phyloP scores from a whole-genome alignment of 1,140 invertebrate genomes.

The Drosophila fuyamai region DNA sequence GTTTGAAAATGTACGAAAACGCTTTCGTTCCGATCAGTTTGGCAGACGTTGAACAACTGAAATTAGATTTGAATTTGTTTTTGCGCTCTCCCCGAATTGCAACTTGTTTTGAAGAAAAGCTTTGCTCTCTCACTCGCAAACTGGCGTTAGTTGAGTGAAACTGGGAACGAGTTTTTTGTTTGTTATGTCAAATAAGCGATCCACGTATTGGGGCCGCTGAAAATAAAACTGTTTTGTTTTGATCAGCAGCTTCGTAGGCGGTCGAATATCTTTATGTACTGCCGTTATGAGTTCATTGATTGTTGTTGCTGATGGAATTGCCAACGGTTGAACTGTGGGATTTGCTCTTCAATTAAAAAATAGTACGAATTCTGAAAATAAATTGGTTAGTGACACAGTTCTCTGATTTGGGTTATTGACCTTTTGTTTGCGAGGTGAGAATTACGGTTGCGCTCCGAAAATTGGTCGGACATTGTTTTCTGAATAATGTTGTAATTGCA shows the following conservation, averaged over 20 bases:
- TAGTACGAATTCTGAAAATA: slow-evolving; percentile 34
- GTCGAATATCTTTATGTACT: slow-evolving; percentile 9
- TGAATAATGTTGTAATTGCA: too few relatives aligned
- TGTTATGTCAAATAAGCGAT: slow-evolving; percentile 22
- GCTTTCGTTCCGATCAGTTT: slow-evolving; percentile 30
- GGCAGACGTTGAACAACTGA: slow-evolving; percentile 61
- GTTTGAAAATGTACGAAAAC: neutral
- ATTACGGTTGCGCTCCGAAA: too few relatives aligned
- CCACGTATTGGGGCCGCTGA: slow-evolving; percentile 30
- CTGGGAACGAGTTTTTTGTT: slow-evolving; percentile 60
- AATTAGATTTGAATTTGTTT: slow-evolving; percentile 42
- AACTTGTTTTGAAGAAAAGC: slow-evolving; percentile 35
- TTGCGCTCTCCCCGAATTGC: neutral
- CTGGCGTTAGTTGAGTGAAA: slow-evolving; percentile 56
- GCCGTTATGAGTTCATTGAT: slow-evolving; percentile 14
- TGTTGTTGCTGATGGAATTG: slow-evolving; percentile 11
- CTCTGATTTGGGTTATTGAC: slow-evolving; percentile 16
- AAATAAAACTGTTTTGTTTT: slow-evolving; percentile 72
- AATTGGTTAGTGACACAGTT: slow-evolving; percentile 66
- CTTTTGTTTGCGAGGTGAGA: slow-evolving; percentile 4
- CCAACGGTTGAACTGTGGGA: slow-evolving; percentile 17
- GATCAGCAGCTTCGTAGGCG: slow-evolving; percentile 61
- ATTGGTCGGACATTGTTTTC: too few relatives aligned
- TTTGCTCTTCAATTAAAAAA: slow-evolving; percentile 32
- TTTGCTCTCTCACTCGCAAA: slow-evolving; percentile 28